These are phyloP conservation scores for Enoplosus armatus DNA, from an alignment of 2,797 vertebrate species.

Conservation along the genomic window DNA sequence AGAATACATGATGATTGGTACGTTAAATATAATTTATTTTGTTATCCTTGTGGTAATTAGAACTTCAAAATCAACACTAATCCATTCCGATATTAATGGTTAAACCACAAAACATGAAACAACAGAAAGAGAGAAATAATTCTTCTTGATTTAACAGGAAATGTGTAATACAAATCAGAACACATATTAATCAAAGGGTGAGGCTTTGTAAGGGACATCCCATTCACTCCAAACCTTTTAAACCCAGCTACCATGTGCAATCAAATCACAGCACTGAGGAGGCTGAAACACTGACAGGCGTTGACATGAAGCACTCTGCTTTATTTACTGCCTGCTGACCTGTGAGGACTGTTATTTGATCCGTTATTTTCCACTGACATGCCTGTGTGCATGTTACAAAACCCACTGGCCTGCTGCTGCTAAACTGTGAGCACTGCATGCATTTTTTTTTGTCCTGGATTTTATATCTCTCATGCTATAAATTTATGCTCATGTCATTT, in stretches of 20 bases:
- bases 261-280: background rate
- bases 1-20: background rate
- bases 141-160: background rate
- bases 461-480: background rate
- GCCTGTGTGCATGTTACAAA: conserved; percentile 38
- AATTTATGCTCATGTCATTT: background rate
- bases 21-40: background rate
- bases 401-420: conserved; percentile 25
- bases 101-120: background rate
- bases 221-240: background rate
- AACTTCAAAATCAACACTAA: background rate
- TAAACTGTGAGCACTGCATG: background rate
- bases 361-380: conserved; percentile 44
- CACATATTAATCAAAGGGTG: background rate
- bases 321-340: conserved; percentile 55
- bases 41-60: background rate
- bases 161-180: background rate
- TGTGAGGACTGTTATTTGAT: conserved; percentile 45
- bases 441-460: background rate
- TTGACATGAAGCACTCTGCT: conserved; percentile 23
- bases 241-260: background rate
- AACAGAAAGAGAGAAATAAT: background rate
- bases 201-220: background rate
- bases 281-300: conserved; percentile 24
- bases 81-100: background rate